Percentiles rank a stretch among this genome's conserved stretches.
Evolutionary conservation across 2,113 vertebrate species (phyloP).

Genomic region (Aythya baeri): DNA sequence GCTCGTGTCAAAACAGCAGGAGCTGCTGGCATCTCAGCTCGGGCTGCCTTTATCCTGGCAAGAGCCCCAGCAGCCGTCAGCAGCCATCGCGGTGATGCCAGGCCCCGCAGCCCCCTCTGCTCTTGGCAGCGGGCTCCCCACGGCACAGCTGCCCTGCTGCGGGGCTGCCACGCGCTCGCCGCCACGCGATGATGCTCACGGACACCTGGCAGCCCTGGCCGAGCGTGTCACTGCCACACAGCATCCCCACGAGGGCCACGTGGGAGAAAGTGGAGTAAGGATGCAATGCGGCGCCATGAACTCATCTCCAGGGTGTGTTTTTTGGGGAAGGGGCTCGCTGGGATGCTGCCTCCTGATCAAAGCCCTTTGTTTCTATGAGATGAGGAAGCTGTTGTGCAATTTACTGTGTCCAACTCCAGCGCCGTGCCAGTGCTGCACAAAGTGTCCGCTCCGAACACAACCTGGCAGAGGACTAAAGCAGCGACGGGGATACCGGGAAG

Average conservation of each 20-base stretch:
- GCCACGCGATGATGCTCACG: neutral
- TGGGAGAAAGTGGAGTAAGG: neutral
- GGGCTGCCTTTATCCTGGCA: neutral
- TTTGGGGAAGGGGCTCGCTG: neutral
- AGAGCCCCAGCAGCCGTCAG: slow-evolving; percentile 51
- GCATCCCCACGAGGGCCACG: neutral
- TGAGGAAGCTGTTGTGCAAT: slow-evolving; percentile 47
- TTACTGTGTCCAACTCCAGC: neutral
- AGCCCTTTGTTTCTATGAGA: neutral
- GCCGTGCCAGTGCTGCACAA: slow-evolving; percentile 34
- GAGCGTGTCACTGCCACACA: accelerated
- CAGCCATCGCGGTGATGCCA: neutral
- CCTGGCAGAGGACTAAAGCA: neutral
- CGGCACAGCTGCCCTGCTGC: neutral
- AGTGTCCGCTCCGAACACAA: slow-evolving; percentile 13
- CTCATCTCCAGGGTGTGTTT: neutral
- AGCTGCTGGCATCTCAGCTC: slow-evolving; percentile 47
- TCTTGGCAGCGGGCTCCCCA: neutral
- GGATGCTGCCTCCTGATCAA: slow-evolving; percentile 13
- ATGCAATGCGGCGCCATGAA: neutral
- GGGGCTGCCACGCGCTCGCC: neutral
- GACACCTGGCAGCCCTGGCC: neutral
- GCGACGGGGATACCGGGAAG: neutral
- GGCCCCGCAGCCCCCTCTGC: neutral
- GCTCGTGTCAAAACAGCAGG: slow-evolving; percentile 56